Conservation (phyloP, 2,797 vertebrate species). For the Saxicola maurus region DNA sequence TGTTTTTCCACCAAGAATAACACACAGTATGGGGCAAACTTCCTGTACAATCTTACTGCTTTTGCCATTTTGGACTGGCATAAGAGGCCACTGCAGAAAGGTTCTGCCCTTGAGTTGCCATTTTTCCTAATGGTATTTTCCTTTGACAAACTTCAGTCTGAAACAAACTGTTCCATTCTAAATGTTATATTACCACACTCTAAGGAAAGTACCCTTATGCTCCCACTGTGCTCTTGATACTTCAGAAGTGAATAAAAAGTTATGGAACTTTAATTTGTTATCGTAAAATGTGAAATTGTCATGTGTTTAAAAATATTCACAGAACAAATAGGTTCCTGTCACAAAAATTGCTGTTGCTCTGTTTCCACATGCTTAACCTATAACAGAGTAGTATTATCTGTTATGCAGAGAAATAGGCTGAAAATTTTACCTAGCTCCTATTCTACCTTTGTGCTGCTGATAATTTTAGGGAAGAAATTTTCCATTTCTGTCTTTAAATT, state of each 20-base stretch:
- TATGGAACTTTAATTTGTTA: neutral
- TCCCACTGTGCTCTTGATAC: neutral
- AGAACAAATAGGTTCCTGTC: neutral
- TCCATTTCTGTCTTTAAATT: neutral
- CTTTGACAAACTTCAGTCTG: neutral
- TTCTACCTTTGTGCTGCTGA: neutral
- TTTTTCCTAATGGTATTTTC: conserved; percentile 9
- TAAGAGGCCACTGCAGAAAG: neutral
- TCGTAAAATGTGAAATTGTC: neutral
- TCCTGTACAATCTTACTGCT: neutral
- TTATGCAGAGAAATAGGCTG: fast-evolving
- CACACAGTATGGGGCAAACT: neutral
- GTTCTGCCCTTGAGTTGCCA: neutral
- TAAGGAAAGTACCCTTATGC: neutral
- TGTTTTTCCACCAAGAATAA: conserved; percentile 17
- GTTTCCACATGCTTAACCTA: neutral
- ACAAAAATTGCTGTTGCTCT: neutral
- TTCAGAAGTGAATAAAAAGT: neutral
- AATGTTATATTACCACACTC: neutral
- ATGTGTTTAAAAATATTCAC: neutral
- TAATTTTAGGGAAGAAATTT: neutral
- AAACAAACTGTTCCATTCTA: neutral
- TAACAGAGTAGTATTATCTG: neutral
- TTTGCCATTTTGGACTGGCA: neutral
- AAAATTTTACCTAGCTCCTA: neutral